A percentile compares a stretch with the other conserved stretches of the same genome.
phyloP scores from a whole-genome alignment of 2,113 vertebrate genomes.

The Oenanthe oenanthe region DNA sequence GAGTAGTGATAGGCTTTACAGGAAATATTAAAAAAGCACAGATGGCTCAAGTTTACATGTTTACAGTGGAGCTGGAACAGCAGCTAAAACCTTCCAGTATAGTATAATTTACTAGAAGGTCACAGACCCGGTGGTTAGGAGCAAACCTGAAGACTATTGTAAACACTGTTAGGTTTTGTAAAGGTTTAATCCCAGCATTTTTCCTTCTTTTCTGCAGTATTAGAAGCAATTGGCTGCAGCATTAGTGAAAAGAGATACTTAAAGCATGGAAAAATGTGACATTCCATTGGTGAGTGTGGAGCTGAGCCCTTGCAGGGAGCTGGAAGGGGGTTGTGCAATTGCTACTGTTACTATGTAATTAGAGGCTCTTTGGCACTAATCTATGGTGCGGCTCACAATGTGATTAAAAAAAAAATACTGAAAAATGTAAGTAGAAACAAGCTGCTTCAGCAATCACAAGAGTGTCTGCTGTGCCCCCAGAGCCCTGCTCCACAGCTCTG shows the following conservation, averaged over 20 bases:
- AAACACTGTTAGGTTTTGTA: slow-evolving; percentile 48
- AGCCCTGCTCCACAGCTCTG: background rate
- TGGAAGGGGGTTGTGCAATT: background rate
- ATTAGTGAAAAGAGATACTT: slow-evolving; percentile 52
- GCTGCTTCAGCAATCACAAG: background rate
- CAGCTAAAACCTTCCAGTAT: slow-evolving; percentile 52
- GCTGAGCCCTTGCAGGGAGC: slow-evolving; percentile 2
- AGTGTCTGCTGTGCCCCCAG: background rate
- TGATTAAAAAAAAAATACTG: background rate
- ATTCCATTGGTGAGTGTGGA: background rate
- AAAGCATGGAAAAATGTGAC: slow-evolving; percentile 41
- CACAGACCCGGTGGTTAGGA: slow-evolving; percentile 60
- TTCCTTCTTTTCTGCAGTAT: background rate
- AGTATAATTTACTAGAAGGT: slow-evolving; percentile 63
- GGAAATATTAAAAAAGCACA: slow-evolving; percentile 75
- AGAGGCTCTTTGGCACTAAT: slow-evolving; percentile 55
- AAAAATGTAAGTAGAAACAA: slow-evolving; percentile 14
- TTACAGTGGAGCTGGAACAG: slow-evolving; percentile 67
- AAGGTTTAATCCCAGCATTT: slow-evolving; percentile 15
- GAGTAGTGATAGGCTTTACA: slow-evolving; percentile 61
- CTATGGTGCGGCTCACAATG: background rate
- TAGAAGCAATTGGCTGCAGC: slow-evolving; percentile 33
- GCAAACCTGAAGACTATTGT: slow-evolving; percentile 44
- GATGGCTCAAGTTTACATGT: slow-evolving; percentile 74
- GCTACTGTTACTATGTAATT: slow-evolving; percentile 63